Percentiles rank a stretch among this genome's conserved stretches.
phyloP scores from a whole-genome alignment of 2,113 vertebrate genomes.

The Lynx canadensis region DNA sequence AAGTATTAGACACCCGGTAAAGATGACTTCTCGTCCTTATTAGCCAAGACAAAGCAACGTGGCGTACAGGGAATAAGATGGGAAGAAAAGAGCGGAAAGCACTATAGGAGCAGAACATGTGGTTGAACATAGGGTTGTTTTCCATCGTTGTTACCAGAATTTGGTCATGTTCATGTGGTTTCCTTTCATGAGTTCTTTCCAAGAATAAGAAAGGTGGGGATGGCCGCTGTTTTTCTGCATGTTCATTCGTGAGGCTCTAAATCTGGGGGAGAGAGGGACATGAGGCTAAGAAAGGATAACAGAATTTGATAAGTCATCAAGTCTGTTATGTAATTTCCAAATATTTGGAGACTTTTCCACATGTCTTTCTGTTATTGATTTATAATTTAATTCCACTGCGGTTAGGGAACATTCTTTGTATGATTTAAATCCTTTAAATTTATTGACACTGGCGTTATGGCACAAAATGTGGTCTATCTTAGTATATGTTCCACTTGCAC shows the following conservation, averaged over 20 bases:
- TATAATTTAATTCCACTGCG: not conserved
- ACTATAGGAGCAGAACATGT: fast-evolving
- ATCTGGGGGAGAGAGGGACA: not conserved
- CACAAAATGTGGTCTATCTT: not conserved
- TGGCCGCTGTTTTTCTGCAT: not conserved
- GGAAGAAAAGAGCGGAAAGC: not conserved
- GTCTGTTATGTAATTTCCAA: not conserved
- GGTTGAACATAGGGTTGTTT: not conserved
- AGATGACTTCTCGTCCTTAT: not conserved
- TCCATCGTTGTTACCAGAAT: not conserved
- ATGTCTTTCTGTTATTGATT: not conserved
- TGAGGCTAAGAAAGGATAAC: not conserved
- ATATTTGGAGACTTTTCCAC: not conserved
- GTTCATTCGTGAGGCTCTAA: not conserved
- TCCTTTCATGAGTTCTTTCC: not conserved
- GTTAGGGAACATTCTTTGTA: not conserved
- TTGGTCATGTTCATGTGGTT: not conserved
- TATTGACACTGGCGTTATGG: not conserved
- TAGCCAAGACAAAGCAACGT: too few relatives aligned
- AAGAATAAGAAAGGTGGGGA: not conserved
- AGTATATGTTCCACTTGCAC: not conserved
- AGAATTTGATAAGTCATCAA: not conserved
- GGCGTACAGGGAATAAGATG: fast-evolving
- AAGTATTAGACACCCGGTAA: not conserved
- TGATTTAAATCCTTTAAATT: not conserved